These are phyloP conservation scores for Vanacampus margaritifer DNA, from an alignment of 2,113 vertebrate species.

Conservation along the genomic window DNA sequence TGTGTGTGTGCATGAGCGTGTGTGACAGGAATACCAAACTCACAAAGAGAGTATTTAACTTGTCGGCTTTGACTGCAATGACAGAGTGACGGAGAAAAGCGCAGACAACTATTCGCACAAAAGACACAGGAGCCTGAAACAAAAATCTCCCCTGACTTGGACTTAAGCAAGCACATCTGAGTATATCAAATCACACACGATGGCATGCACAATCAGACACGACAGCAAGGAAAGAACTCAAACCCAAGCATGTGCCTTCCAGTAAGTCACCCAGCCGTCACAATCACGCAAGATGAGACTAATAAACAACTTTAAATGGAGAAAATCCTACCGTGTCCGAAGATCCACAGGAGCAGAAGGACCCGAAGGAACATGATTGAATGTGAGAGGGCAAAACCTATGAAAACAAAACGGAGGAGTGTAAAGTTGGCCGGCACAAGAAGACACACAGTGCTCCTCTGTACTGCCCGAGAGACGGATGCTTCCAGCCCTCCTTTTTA, in stretches of 20 bases:
- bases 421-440: conserved; percentile 67
- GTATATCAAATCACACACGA: conserved; percentile 12
- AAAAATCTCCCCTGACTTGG: background rate
- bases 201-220: conserved; percentile 25
- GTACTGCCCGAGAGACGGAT: conserved; percentile 46
- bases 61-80: conserved; percentile 22
- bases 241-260: conserved; percentile 22
- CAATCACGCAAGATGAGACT: conserved; percentile 23
- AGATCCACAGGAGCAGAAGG: conserved; percentile 66
- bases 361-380: conserved; percentile 67
- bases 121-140: background rate
- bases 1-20: conserved; percentile 30
- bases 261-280: conserved; percentile 25
- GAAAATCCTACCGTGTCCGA: conserved; percentile 70
- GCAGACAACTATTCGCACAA: conserved; percentile 1
- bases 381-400: conserved; percentile 56
- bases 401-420: conserved; percentile 48
- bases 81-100: conserved; percentile 25
- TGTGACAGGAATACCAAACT: conserved; percentile 51
- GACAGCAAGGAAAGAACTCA: conserved; percentile 25
- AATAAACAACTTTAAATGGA: conserved; percentile 34
- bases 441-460: conserved; percentile 59
- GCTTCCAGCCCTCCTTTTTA: conserved; percentile 54
- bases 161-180: background rate
- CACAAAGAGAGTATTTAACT: conserved; percentile 53